phyloP scores from a whole-genome alignment of 2,113 vertebrate species.

The Argyrosomus japonicus region DNA sequence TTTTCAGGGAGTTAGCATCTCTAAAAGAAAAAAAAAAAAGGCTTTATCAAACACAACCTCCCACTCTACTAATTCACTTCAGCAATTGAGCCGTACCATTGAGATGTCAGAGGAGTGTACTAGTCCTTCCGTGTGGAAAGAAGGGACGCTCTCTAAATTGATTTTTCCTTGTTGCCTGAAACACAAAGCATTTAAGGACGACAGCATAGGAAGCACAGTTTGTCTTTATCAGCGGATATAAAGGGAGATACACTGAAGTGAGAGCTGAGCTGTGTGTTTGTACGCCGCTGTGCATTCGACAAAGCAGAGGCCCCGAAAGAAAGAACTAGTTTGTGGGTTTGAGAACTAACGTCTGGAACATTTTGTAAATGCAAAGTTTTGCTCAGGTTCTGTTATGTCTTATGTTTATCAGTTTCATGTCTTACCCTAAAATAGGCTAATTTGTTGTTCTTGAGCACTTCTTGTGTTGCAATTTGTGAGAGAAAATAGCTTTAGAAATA shows the following conservation, averaged over 20 bases:
- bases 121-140: constrained; percentile 53
- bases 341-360: neutral
- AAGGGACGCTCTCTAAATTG: constrained; percentile 60
- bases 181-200: constrained; percentile 50
- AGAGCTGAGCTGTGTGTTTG: constrained; percentile 2
- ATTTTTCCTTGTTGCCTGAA: constrained; percentile 66
- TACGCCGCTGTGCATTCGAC: neutral
- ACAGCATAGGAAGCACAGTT: constrained; percentile 21
- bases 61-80: constrained; percentile 48
- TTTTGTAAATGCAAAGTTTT: neutral
- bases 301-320: neutral
- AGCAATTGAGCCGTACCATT: constrained; percentile 44
- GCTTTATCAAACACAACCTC: neutral
- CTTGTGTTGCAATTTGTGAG: neutral
- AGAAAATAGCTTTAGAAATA: neutral
- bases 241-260: constrained; percentile 27
- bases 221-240: constrained; percentile 40
- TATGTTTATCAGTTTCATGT: neutral
- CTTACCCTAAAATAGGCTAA: neutral
- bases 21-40: neutral
- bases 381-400: neutral
- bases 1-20: neutral
- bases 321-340: neutral
- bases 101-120: constrained; percentile 65
- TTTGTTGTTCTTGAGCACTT: neutral